Evolutionary conservation across 1,140 invertebrate species (phyloP).

Genomic region (Phenacoccus solenopsis): DNA sequence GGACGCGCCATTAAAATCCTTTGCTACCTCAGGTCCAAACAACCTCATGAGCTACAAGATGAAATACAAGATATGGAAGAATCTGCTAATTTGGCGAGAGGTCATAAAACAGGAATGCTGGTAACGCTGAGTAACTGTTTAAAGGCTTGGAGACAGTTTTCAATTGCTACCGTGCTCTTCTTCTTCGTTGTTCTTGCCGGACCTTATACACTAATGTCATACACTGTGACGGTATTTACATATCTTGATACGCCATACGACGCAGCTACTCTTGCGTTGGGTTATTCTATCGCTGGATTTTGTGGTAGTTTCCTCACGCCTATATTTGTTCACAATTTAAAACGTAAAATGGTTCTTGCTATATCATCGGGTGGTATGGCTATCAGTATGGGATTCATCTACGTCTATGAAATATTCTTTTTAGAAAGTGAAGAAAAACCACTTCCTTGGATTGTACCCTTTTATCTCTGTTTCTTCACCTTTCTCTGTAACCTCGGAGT

Average conservation of each 20-base stretch:
- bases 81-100: not conserved
- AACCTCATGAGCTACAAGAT: slow-evolving; percentile 25
- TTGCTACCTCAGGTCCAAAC: slow-evolving; percentile 21
- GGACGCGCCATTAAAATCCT: slow-evolving; percentile 26
- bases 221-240: not conserved
- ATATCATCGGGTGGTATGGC: slow-evolving; percentile 18
- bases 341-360: not conserved
- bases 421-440: not conserved
- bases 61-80: not conserved
- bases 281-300: not conserved
- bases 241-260: not conserved
- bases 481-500: slow-evolving; percentile 32
- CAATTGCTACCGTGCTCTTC: not conserved
- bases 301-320: not conserved
- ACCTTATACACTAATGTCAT: not conserved
- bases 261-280: not conserved
- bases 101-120: not conserved
- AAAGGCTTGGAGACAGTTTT: not conserved
- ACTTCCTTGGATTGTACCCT: not conserved
- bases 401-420: not conserved
- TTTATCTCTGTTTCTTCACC: slow-evolving; percentile 30
- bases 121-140: not conserved
- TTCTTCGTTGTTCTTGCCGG: not conserved
- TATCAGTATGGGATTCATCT: not conserved
- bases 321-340: not conserved